Conservation (phyloP, 2,113 vertebrate genomes). For the Cavia porcellus region DNA sequence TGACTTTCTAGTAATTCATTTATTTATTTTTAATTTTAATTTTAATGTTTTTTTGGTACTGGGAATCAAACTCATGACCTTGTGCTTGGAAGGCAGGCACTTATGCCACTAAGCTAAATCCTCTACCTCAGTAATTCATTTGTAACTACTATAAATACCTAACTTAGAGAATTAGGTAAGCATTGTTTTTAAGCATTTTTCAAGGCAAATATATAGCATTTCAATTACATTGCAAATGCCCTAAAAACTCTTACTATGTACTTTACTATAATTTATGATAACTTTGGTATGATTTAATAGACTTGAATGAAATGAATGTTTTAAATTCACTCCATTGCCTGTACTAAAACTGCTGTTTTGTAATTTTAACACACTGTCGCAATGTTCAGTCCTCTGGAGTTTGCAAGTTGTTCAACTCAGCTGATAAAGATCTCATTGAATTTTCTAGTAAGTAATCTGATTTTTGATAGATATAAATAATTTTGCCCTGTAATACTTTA, state of each 20-base stretch:
- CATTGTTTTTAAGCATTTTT: not conserved
- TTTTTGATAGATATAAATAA: conserved; percentile 11
- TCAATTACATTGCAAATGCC: not conserved
- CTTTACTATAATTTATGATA: not conserved
- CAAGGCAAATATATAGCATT: conserved; percentile 44
- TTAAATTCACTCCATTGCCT: not conserved
- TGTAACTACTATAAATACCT: not conserved
- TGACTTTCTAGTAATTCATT: not conserved
- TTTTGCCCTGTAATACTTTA: conserved; percentile 41
- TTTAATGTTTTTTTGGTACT: too few species aligned
- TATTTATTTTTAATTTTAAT: not conserved
- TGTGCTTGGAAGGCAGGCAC: too few species aligned
- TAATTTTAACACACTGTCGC: conserved; percentile 13
- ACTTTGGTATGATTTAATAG: conserved; percentile 20
- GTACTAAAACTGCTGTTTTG: conserved; percentile 4
- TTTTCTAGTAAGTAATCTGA: conserved; percentile 21
- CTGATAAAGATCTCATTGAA: conserved; percentile 31
- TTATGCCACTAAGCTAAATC: too few species aligned
- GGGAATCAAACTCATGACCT: too few species aligned
- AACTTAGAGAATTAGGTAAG: not conserved
- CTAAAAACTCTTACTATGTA: not conserved
- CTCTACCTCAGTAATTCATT: not conserved
- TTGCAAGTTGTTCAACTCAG: conserved; percentile 21
- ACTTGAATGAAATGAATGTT: not conserved
- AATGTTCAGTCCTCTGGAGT: not conserved